These are phyloP conservation scores for Lochmaea crataegi DNA, from an alignment of 2,888 invertebrate species.

Conservation along the genomic window DNA sequence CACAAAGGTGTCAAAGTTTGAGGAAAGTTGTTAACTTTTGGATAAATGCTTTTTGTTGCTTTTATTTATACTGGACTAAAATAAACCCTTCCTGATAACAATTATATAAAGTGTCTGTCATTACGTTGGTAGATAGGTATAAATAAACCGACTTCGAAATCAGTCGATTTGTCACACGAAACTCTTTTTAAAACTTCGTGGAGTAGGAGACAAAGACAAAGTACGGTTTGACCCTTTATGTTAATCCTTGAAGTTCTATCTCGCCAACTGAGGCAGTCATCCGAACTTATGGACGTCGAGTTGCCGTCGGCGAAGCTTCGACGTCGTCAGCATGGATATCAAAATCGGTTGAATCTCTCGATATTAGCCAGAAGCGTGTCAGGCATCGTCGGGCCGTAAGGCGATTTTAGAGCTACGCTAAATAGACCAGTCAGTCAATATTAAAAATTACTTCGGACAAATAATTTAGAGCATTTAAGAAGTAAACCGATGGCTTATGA, in stretches of 20 bases:
- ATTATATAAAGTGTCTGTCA: not conserved
- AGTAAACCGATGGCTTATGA: too few species aligned
- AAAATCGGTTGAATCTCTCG: slow-evolving; percentile 28
- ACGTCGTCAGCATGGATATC: slow-evolving; percentile 22
- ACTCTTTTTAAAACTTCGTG: not conserved
- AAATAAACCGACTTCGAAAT: not conserved
- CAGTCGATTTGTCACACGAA: slow-evolving; percentile 6
- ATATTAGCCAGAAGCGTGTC: slow-evolving; percentile 34
- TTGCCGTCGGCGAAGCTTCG: slow-evolving; percentile 11
- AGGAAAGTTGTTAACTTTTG: slow-evolving; percentile 14
- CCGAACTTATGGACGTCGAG: slow-evolving; percentile 7
- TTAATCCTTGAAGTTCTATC: slow-evolving; percentile 19
- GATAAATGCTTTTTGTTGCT: not conserved
- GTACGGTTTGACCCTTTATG: slow-evolving; percentile 34
- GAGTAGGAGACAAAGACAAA: slow-evolving; percentile 20
- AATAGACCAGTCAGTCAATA: slow-evolving; percentile 23
- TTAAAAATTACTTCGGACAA: too few species aligned
- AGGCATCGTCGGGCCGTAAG: slow-evolving; percentile 29
- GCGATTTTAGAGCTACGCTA: not conserved
- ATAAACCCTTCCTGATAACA: not conserved
- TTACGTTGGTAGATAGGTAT: not conserved
- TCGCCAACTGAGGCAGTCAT: slow-evolving; percentile 13
- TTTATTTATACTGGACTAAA: too few species aligned
- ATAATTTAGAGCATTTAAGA: too few species aligned
- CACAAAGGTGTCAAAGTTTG: slow-evolving; percentile 4